These are phyloP conservation scores for Mesorhabditis spiculigera DNA, from an alignment of 2,888 invertebrate genomes.

Conservation along the genomic window DNA sequence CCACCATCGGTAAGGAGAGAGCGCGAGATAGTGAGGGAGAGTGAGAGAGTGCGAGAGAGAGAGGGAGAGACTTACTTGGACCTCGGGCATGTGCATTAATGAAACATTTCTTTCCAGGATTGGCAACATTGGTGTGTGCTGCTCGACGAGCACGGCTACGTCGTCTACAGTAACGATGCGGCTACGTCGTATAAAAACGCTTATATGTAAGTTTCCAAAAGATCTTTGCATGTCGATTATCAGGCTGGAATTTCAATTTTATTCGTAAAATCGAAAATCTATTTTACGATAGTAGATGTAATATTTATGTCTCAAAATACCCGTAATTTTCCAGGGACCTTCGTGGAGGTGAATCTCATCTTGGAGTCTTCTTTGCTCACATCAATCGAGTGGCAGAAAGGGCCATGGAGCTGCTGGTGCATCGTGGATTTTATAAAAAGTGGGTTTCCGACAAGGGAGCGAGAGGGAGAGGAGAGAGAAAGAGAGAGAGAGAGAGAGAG, in stretches of 20 bases:
- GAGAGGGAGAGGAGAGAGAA: too few species aligned
- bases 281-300: too few species aligned
- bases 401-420: conserved; percentile 50
- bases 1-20: conserved; percentile 26
- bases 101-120: conserved; percentile 17
- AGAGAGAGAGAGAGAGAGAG: too few species aligned
- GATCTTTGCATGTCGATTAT: not conserved
- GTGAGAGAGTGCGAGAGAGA: too few species aligned
- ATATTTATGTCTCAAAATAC: conserved; percentile 15
- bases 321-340: conserved; percentile 15
- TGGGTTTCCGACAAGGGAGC: conserved; percentile 10
- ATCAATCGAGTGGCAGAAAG: conserved; percentile 52
- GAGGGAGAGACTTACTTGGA: not conserved
- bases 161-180: conserved; percentile 48
- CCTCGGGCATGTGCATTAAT: not conserved
- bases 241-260: not conserved
- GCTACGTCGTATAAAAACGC: conserved; percentile 38
- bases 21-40: not conserved
- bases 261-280: too few species aligned
- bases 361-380: conserved; percentile 50
- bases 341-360: conserved; percentile 24
- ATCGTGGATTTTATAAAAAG: conserved; percentile 50
- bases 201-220: not conserved
- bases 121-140: conserved; percentile 47
- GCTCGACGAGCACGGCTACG: conserved; percentile 55